These are phyloP conservation scores for Anthoscopus minutus DNA, from an alignment of 2,113 vertebrate species.

Conservation along the genomic window DNA sequence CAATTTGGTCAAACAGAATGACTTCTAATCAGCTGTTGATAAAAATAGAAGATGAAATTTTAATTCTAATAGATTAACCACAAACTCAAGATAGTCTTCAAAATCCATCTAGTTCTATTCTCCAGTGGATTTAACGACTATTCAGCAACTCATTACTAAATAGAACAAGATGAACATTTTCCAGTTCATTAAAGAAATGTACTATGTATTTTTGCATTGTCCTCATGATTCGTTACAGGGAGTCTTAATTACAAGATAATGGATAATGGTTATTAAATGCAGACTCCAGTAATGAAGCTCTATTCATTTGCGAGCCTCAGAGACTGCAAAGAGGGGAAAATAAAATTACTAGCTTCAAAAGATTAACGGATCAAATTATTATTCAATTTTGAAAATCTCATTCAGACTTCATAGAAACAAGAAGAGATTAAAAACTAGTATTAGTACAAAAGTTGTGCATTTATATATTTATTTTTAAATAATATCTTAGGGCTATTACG, in stretches of 20 bases:
- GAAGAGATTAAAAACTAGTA: slow-evolving; percentile 90
- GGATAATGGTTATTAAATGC: slow-evolving; percentile 99
- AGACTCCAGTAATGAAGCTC: slow-evolving; percentile 95
- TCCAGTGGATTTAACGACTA: slow-evolving; percentile 90
- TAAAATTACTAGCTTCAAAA: slow-evolving; percentile 94
- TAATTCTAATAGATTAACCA: slow-evolving; percentile 94
- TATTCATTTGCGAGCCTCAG: slow-evolving; percentile 92
- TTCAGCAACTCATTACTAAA: slow-evolving; percentile 92
- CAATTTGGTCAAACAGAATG: slow-evolving; percentile 87
- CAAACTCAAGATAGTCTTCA: slow-evolving; percentile 88
- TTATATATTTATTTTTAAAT: slow-evolving; percentile 81
- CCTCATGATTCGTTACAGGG: slow-evolving; percentile 95
- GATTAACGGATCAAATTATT: slow-evolving; percentile 99
- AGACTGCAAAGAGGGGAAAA: slow-evolving; percentile 82
- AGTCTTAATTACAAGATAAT: slow-evolving; percentile 99
- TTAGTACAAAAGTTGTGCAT: slow-evolving; percentile 86
- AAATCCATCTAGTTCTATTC: slow-evolving; percentile 82
- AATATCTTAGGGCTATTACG: slow-evolving; percentile 80
- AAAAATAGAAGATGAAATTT: slow-evolving; percentile 99
- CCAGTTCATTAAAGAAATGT: slow-evolving; percentile 98
- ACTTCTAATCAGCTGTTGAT: slow-evolving; percentile 96
- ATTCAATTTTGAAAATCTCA: slow-evolving; percentile 99
- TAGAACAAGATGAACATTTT: slow-evolving; percentile 98
- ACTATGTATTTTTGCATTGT: slow-evolving; percentile 95
- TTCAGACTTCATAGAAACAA: slow-evolving; percentile 94